Percentiles rank a stretch among this genome's conserved stretches.
These are phyloP conservation scores for Melanotaenia boesemani DNA, from an alignment of 2,797 vertebrate genomes.

Conservation along the genomic window DNA sequence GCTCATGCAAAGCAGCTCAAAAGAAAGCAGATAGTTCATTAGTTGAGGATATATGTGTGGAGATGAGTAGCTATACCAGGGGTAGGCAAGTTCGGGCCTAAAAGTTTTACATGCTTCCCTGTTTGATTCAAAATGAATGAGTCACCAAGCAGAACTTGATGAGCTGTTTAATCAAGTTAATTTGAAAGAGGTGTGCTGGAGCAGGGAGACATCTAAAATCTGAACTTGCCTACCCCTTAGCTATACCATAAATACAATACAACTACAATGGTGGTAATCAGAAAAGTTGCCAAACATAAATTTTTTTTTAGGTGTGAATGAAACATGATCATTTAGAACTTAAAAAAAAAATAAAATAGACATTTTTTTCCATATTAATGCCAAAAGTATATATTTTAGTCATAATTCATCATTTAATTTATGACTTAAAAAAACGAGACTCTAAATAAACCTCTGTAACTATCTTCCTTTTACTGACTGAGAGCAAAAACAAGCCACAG, in stretches of 20 bases:
- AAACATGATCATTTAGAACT: neutral
- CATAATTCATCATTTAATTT: neutral
- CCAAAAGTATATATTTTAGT: neutral
- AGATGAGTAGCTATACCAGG: neutral
- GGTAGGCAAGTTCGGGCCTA: too few relatives aligned
- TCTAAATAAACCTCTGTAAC: neutral
- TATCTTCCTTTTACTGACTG: neutral
- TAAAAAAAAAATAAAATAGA: neutral
- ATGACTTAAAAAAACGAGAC: neutral
- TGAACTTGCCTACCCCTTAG: too few relatives aligned
- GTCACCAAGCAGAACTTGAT: too few relatives aligned
- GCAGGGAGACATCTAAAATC: too few relatives aligned
- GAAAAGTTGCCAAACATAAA: too few relatives aligned
- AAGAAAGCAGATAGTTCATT: neutral
- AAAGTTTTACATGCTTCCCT: too few relatives aligned
- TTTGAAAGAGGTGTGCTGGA: too few relatives aligned
- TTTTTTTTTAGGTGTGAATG: too few relatives aligned
- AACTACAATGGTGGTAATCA: too few relatives aligned
- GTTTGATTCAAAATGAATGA: too few relatives aligned
- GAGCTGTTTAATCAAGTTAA: too few relatives aligned
- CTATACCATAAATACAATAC: too few relatives aligned
- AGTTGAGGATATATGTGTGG: neutral
- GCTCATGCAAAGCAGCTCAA: neutral
- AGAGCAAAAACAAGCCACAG: slow-evolving; percentile 11
- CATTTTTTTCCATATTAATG: neutral